Percentiles rank a stretch among this genome's conserved stretches.
These are phyloP conservation scores for Lemur catta DNA, from an alignment of 2,797 vertebrate genomes.

Conservation along the genomic window DNA sequence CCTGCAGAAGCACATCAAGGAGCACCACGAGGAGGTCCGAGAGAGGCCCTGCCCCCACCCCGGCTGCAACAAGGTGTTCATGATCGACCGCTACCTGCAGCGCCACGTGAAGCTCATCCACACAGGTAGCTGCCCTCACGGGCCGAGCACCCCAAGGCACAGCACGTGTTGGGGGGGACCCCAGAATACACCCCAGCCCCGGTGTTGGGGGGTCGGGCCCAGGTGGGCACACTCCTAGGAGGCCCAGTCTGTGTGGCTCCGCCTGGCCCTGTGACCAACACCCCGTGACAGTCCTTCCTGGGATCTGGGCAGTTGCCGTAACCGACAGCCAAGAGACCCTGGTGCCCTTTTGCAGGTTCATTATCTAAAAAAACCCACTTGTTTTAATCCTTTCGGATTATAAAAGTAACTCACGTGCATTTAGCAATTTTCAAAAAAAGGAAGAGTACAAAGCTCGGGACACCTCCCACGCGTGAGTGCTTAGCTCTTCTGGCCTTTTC, in stretches of 20 bases:
- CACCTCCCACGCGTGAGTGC: neutral
- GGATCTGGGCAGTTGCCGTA: neutral
- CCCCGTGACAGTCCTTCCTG: no score
- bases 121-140: constrained; percentile 85
- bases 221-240: neutral
- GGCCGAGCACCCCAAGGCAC: no score
- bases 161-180: no score
- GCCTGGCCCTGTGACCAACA: neutral
- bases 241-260: neutral
- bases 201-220: neutral
- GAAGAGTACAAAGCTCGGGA: neutral
- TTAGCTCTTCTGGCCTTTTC: neutral
- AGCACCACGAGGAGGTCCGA: constrained; percentile 95
- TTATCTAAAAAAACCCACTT: neutral
- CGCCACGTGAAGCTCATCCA: constrained; percentile 97
- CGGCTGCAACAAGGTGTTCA: constrained; percentile 98
- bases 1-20: constrained; percentile 96
- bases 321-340: neutral
- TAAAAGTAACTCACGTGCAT: neutral
- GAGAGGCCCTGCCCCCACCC: constrained; percentile 97
- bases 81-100: constrained; percentile 98
- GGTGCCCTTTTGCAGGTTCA: neutral
- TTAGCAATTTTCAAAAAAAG: neutral
- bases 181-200: no score
- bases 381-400: neutral